These are phyloP conservation scores for Plodia interpunctella DNA, from an alignment of 1,140 invertebrate genomes.

Conservation along the genomic window DNA sequence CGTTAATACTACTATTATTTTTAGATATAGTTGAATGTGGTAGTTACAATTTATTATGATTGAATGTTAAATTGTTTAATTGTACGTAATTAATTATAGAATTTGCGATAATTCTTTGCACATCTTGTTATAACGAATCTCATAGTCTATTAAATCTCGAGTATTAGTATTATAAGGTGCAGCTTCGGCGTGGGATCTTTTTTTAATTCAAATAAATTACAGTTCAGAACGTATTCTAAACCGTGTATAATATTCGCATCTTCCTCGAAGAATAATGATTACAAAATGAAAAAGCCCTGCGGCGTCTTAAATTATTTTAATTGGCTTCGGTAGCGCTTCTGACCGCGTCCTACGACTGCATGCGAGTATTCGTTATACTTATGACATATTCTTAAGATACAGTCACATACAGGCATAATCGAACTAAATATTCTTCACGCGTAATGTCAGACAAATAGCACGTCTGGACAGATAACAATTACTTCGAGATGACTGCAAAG, in stretches of 20 bases:
- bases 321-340: constrained; percentile 74
- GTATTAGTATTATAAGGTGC: constrained; percentile 18
- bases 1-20: neutral
- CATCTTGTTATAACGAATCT: neutral
- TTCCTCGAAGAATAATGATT: constrained; percentile 67
- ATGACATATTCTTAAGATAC: constrained; percentile 21
- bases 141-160: constrained; percentile 8
- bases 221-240: constrained; percentile 51
- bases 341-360: constrained; percentile 37
- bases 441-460: neutral
- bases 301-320: constrained; percentile 77
- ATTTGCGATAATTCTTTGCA: neutral
- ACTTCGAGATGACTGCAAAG: neutral
- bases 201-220: constrained; percentile 52
- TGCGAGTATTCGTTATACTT: constrained; percentile 19
- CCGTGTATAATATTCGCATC: constrained; percentile 66
- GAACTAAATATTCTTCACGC: neutral
- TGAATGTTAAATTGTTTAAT: neutral
- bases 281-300: constrained; percentile 71
- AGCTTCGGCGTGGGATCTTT: constrained; percentile 27
- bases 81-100: neutral
- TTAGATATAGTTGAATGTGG: neutral
- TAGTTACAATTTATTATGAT: neutral
- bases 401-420: neutral
- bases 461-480: neutral